Evolutionary conservation across 1,140 invertebrate species (phyloP).

Genomic region (Megalopta genalis): DNA sequence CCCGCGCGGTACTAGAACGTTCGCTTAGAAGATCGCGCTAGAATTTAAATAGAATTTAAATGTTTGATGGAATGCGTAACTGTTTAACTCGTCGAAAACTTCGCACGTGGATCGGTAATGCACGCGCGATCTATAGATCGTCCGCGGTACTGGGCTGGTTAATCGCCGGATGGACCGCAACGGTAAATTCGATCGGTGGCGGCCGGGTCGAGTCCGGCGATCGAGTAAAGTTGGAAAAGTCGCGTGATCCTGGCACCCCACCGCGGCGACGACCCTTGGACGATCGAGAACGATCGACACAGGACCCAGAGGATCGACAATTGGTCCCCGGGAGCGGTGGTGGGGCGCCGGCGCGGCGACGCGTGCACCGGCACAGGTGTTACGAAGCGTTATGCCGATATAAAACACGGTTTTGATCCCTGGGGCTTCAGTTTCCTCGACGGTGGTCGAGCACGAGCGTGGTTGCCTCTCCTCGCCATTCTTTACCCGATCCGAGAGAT

Average conservation of each 20-base stretch:
- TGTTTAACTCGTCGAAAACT: no score
- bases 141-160: no score
- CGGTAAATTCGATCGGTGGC: no score
- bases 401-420: conserved; percentile 49
- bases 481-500: no score
- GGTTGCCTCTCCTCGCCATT: not conserved
- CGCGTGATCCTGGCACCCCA: not conserved
- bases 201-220: not conserved
- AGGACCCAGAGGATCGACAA: not conserved
- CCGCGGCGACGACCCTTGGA: conserved; percentile 23
- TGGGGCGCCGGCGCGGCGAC: conserved; percentile 15
- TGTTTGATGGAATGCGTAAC: no score
- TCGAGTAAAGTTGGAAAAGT: no score
- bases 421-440: conserved; percentile 50
- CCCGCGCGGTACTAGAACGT: no score
- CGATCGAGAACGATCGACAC: conserved; percentile 32
- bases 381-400: conserved; percentile 46
- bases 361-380: conserved; percentile 22
- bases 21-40: no score
- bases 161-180: no score
- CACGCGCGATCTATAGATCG: no score
- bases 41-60: no score
- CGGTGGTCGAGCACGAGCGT: conserved; percentile 29
- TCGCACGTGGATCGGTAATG: no score
- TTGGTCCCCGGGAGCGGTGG: not conserved